Base-by-base conservation (phyloP, 2,888 invertebrate genomes). In the Yponomeuta malinellus region DNA sequence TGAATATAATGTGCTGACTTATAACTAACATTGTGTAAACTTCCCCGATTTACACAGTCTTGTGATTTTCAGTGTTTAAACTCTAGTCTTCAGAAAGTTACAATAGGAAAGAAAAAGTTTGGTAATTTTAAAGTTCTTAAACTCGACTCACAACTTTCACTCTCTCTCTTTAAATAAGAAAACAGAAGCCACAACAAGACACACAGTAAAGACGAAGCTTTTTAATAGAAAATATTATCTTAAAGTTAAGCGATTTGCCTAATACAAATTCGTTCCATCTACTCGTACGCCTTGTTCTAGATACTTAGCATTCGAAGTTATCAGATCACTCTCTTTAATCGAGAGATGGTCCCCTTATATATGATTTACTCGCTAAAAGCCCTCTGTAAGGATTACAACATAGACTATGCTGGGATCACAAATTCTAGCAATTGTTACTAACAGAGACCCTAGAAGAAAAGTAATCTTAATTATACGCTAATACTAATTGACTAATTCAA, bases 301-400 rank as follows among this genome's bases (percentile, higher is more conserved):
- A 48, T 69, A 69, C 10, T 69, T 33, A 69, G 23, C 23, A 68
- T 68, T n/a, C n/a, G 67, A 67, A 67, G 68, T 48, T 63, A 70
- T 84, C 84, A 84, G 87, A 87, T 83, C 90, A 84, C 85, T 87
- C 88, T 86, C 74, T 71, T 68, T 64, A 70, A 72, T 15, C 10
- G 80, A 84, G 90, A 91, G 88, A 83, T 91, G 91, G 91, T 91
- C 91, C 91, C 91, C 87, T 76, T 88, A 88, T 84, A 81, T 79
- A 81, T 85, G 75, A 76, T 77, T 82, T 86, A 69, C 31, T 37
- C 10, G 69, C 59, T 63, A 33, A 59, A 59, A 69, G 67, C 63
- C 63, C 33, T 59, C 48, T 71, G 52, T 71, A 59, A 59, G 5
- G 52, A 59, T 59, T 59, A 59, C 52, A 52, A 37, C 64, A 31